Conservation (phyloP, 2,113 vertebrate species). For the Tachuris rubrigastra region DNA sequence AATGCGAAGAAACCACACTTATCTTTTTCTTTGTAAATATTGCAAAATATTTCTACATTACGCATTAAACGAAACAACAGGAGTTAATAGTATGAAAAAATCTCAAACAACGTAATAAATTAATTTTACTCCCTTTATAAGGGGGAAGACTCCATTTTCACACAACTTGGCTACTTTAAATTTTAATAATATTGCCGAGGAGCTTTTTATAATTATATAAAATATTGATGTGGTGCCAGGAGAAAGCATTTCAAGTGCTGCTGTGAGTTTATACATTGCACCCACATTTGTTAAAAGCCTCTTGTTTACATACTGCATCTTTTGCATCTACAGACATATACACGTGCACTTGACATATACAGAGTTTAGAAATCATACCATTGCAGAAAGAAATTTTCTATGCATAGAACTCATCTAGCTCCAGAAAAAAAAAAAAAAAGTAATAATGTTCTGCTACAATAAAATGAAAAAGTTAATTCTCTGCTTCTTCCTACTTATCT, state of each 20-base stretch:
- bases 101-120: background rate
- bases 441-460: background rate
- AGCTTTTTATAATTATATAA: slow-evolving; percentile 44
- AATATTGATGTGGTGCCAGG: slow-evolving; percentile 8
- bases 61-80: background rate
- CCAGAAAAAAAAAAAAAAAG: background rate
- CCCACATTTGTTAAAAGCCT: background rate
- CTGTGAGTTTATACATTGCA: background rate
- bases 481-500: background rate
- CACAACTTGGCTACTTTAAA: background rate
- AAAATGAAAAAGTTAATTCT: background rate
- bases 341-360: fast-evolving
- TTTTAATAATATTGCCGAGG: slow-evolving; percentile 36
- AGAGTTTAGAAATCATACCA: background rate
- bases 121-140: background rate
- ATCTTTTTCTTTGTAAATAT: background rate
- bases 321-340: background rate
- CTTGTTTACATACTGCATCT: background rate
- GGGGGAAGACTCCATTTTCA: background rate
- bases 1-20: background rate
- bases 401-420: background rate
- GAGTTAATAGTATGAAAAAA: background rate
- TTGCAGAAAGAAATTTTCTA: background rate
- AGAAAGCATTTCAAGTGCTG: slow-evolving; percentile 14
- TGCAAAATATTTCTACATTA: background rate